phyloP scores from a whole-genome alignment of 1,140 invertebrate species.

The Drosophila insularis region DNA sequence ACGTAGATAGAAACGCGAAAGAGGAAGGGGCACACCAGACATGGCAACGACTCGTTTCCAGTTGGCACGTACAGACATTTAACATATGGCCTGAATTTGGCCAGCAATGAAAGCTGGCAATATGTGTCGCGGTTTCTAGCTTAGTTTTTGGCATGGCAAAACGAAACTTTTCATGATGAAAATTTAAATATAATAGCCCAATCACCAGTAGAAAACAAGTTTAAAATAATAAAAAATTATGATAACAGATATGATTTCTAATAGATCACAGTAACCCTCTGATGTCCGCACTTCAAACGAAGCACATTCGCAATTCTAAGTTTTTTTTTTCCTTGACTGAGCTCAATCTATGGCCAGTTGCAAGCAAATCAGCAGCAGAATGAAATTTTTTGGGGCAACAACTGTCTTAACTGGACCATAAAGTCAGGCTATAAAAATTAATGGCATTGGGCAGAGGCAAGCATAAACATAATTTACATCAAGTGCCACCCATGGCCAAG shows the following conservation, averaged over 20 bases:
- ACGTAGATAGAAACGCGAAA: constrained; percentile 13
- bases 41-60: constrained; percentile 39
- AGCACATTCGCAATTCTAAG: too few species aligned
- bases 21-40: constrained; percentile 20
- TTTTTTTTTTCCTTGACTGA: not conserved
- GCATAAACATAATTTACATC: constrained; percentile 76
- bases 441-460: constrained; percentile 45
- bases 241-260: too few species aligned
- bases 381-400: constrained; percentile 35
- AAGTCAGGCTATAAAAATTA: constrained; percentile 49
- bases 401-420: constrained; percentile 42
- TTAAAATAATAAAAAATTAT: not conserved
- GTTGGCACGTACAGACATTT: constrained; percentile 55
- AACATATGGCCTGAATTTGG: constrained; percentile 35
- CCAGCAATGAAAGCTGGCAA: not conserved
- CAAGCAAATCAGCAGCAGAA: constrained; percentile 18
- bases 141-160: not conserved
- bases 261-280: too few species aligned
- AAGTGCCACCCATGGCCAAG: constrained; percentile 47
- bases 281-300: too few species aligned
- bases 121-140: constrained; percentile 31
- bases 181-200: not conserved
- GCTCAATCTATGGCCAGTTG: constrained; percentile 18
- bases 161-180: not conserved
- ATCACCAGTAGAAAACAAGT: not conserved